phyloP scores from a whole-genome alignment of 2,797 vertebrate genomes.

The Gastrophryne carolinensis region DNA sequence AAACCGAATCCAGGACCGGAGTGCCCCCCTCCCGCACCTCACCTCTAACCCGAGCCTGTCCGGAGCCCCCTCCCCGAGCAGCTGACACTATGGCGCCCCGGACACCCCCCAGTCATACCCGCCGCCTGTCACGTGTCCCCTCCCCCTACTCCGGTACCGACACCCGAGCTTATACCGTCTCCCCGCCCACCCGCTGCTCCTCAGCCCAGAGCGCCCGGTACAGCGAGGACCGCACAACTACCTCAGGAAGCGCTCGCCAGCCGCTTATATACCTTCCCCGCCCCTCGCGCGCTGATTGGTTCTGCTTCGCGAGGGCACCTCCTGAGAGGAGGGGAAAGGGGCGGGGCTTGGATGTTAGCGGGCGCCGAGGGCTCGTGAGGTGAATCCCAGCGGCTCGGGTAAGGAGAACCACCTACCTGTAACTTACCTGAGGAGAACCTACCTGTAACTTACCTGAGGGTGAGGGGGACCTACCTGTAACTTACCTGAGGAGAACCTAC shows the following conservation, averaged over 20 bases:
- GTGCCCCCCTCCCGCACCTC: slow-evolving; percentile 44
- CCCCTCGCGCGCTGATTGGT: slow-evolving; percentile 2
- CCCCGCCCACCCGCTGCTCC: background rate
- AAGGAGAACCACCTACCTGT: background rate
- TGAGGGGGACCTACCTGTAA: too few species aligned
- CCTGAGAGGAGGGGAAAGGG: background rate
- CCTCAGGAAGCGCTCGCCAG: too few species aligned
- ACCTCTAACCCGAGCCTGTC: background rate
- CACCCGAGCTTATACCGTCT: too few species aligned
- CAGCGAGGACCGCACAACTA: background rate
- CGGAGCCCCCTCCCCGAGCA: background rate
- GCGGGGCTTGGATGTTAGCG: background rate
- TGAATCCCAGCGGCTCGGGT: too few species aligned
- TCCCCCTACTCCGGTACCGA: background rate
- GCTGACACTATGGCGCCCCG: background rate
- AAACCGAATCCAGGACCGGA: background rate
- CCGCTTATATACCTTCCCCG: background rate
- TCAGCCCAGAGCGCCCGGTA: background rate
- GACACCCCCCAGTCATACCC: background rate
- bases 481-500: background rate
- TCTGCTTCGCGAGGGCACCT: background rate
- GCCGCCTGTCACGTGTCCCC: background rate
- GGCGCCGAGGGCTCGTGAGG: too few species aligned
- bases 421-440: background rate
- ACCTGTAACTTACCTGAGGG: background rate